Conservation (phyloP, 2,888 invertebrate genomes). For the Lepeophtheirus nordmannii region DNA sequence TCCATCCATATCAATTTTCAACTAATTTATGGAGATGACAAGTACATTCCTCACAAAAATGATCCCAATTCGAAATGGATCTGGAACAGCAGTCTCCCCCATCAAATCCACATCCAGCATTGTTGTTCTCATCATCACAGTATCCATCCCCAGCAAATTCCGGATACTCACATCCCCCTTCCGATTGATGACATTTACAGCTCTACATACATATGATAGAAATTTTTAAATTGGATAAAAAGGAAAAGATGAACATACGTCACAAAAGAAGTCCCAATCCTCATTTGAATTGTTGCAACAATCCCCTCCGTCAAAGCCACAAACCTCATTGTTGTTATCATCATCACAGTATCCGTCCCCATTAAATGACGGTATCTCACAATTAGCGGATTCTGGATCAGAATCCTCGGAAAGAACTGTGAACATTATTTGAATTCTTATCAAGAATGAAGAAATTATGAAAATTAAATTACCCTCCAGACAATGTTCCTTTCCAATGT, state of each 20-base stretch:
- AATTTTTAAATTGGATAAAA: background rate
- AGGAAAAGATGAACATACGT: background rate
- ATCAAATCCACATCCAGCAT: conserved; percentile 10
- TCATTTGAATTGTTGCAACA: background rate
- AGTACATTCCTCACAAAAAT: background rate
- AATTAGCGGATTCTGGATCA: background rate
- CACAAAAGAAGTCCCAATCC: background rate
- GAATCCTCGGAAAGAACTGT: background rate
- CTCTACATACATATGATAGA: background rate
- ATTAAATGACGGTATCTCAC: background rate
- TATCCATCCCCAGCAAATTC: background rate
- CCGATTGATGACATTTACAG: background rate
- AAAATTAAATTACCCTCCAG: background rate
- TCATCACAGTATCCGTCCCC: conserved; percentile 17
- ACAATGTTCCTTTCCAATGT: background rate
- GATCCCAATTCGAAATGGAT: background rate
- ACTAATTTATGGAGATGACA: background rate
- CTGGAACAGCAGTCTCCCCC: conserved; percentile 4
- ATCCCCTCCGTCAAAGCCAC: conserved; percentile 10
- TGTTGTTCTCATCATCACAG: conserved; percentile 15
- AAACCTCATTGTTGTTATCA: conserved; percentile 2
- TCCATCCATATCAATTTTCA: too few species aligned
- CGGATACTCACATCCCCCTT: background rate
- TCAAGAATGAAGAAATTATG: background rate
- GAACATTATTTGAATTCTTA: background rate